Evolutionary conservation across 2,888 invertebrate genomes (phyloP), one percentile per base, ranked within the genome.

Genomic region (Ornithoptera alexandrae): DNA sequence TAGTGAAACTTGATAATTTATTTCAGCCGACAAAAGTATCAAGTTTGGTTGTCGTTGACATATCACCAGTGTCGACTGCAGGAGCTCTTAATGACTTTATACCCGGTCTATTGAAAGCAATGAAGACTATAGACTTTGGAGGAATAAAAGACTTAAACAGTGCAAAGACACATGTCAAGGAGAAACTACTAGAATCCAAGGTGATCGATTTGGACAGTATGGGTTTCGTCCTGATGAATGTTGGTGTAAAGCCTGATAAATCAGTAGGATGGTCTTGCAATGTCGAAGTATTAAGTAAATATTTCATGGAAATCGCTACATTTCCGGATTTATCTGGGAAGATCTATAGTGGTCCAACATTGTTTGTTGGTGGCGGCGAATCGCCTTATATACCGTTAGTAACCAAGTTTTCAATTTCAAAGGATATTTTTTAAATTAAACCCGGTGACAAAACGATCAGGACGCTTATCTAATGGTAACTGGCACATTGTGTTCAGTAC

Each of bases 31-130:
- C 88, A 6, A 80, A 93, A 72, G 92, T 96, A 1, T 89, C 93
- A 36, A 94, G 93, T 73, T 84, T 96, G 65, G 82, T 96, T n/a
- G 93, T 95, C 7, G 94, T 95, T 22, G 96, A 96, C 78, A 94
- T 96, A 76, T 94, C 95, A 0, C 96, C 96, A 0, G 79, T 94
- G 1, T 88, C 93, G 36, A 88, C 89, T 0, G 93, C 94, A 68
- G 89, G 93, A 0, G 90, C 91, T 10, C 81, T 92, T 1, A 90
- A 91, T 20, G 79, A 86, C 6, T 93, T 95, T 76, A 94, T 97
- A 70, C 89, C 93, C 1, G 74, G 74, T 17, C 77, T 89, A 2
- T 74, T 88, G n/a, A 76, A 82, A 24, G 94, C 94, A 0, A 94
- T 98, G 94, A 87, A 89, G 70, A 78, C 84, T 0, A 84, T 96